Base-by-base conservation (phyloP, 1,140 invertebrate genomes). In the Conopomorpha cramerella region DNA sequence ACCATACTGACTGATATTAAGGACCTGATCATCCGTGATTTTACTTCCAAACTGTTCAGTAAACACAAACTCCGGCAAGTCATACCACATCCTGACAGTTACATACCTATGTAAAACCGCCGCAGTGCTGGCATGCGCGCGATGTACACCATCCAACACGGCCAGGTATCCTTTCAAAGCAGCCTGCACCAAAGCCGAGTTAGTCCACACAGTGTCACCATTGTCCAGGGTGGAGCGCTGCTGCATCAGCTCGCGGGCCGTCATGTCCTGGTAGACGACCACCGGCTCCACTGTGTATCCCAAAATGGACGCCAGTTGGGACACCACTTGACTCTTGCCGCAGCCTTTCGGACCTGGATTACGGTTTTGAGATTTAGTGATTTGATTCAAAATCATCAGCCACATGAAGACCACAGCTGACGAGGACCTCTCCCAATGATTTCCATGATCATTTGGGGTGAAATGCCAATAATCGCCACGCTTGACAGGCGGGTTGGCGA, bases 251-350 rank as follows among this genome's bases (percentile, higher is more conserved):
- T 98, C 96, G 31, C 96, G 79, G 0, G 93, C 90, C 4, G 95
- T 97, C 93, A 98, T 96, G 63, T 99, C 96, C 83, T 95, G 92
- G 78, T 97, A 98, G 0, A 98, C 77, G 39, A 96, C 89, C 65
- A 98, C 89, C 8, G 90, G 91, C 63, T 96, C 93, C 17, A 91
- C 72, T 37, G 87, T 80, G 54, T 94, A 93, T 8, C 86, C 86
- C 2, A 96, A 72, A 33, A 88, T 55, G 27, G 84, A 71, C 0
- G 93, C 88, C 44, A 98, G 81, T 63, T 91, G 85, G 17, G 83
- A 78, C 0, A 95, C 82, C 8, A 94, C 70, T 2, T 87, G 84
- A 45, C 88, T 92, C 78, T 99, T 99, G 7, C 96, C 96, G 63
- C 93, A 93, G 14, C 95, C 95, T 76, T 88, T 87, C 29, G 92